Percentiles rank a stretch among this genome's conserved stretches.
Conservation (phyloP, 2,113 vertebrate species). For the Ammodytes marinus region DNA sequence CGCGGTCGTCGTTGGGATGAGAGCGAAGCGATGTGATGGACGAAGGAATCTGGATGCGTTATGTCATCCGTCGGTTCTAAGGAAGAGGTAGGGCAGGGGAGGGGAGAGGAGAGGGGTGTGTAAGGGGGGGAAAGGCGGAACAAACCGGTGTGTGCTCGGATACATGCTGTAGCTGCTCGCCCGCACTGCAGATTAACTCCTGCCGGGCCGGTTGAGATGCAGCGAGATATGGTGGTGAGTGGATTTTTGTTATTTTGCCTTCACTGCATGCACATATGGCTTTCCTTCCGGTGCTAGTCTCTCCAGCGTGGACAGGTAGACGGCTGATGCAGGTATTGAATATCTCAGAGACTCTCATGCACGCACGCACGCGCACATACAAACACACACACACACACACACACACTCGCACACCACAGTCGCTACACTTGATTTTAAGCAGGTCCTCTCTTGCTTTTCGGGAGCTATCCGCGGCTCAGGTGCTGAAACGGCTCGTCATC, state of each 20-base stretch:
- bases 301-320: conserved; percentile 48
- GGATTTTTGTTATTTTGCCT: conserved; percentile 38
- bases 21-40: conserved; percentile 32
- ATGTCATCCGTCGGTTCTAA: conserved; percentile 66
- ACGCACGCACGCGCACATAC: background rate
- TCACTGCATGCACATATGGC: conserved; percentile 20
- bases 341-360: conserved; percentile 41
- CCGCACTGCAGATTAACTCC: conserved; percentile 91
- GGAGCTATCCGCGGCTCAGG: conserved; percentile 71
- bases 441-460: conserved; percentile 9
- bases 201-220: conserved; percentile 73
- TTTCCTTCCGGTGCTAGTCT: background rate
- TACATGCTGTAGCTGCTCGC: conserved; percentile 85
- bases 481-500: conserved; percentile 67
- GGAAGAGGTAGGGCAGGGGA: conserved; percentile 62
- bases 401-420: background rate
- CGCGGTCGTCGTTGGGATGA: background rate
- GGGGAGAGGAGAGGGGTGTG: conserved; percentile 18
- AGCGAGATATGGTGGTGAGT: conserved; percentile 80
- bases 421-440: conserved; percentile 27
- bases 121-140: conserved; percentile 77
- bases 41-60: conserved; percentile 49
- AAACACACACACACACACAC: background rate
- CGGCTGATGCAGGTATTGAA: conserved; percentile 51
- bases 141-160: conserved; percentile 87